phyloP scores from a whole-genome alignment of 2,113 vertebrate genomes.

The Engraulis encrasicolus region DNA sequence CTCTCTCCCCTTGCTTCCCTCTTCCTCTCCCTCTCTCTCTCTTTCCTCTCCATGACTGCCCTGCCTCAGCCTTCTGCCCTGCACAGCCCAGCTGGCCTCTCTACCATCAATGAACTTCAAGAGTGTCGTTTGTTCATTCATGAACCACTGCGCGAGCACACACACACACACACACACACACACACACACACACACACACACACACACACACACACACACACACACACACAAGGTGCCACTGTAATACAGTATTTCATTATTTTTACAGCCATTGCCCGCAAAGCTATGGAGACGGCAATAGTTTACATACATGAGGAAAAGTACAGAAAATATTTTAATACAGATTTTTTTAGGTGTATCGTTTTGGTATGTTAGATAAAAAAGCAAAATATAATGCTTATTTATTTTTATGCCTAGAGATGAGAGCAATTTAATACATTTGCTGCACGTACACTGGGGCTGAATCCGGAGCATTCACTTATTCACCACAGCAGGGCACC shows the following conservation, averaged over 20 bases:
- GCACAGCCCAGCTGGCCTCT: not conserved
- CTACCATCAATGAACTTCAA: not conserved
- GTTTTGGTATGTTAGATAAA: not conserved
- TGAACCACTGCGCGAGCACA: slow-evolving; percentile 9
- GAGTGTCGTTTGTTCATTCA: slow-evolving; percentile 3
- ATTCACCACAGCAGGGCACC: too few species aligned
- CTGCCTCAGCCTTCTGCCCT: not conserved
- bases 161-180: too few species aligned
- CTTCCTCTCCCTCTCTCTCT: too few species aligned
- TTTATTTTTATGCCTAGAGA: slow-evolving; percentile 18
- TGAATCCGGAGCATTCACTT: too few species aligned
- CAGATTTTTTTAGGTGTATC: slow-evolving; percentile 30
- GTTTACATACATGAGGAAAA: slow-evolving; percentile 27
- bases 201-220: too few species aligned
- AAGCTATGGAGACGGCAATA: not conserved
- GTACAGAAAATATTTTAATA: slow-evolving; percentile 43
- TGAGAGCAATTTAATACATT: not conserved
- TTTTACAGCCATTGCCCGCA: not conserved
- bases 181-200: too few species aligned
- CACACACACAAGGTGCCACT: not conserved
- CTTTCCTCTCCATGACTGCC: too few species aligned
- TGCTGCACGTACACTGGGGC: not conserved
- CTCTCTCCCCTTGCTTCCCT: too few species aligned
- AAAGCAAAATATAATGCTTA: not conserved
- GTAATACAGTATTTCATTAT: slow-evolving; percentile 10